These are phyloP conservation scores for Chinchilla lanigera DNA, from an alignment of 2,113 vertebrate genomes.

Conservation along the genomic window DNA sequence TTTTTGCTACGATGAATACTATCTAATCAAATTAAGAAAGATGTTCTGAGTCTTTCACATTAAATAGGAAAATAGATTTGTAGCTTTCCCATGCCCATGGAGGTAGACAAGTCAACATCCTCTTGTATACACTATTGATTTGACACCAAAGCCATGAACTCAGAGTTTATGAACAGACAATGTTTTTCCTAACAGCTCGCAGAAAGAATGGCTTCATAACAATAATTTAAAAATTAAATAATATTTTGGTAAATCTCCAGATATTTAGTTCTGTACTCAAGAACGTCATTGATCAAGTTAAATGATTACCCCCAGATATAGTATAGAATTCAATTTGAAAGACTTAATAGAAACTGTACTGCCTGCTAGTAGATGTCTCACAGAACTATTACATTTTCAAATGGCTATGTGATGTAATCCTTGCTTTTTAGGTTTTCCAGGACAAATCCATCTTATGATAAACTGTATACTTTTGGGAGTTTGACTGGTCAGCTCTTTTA, in stretches of 20 bases:
- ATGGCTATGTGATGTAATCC: background rate
- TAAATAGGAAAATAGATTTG: background rate
- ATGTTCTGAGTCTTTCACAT: background rate
- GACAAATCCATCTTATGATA: background rate
- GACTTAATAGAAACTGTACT: background rate
- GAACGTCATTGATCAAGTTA: background rate
- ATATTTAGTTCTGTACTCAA: background rate
- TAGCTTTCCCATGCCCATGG: background rate
- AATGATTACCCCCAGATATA: background rate
- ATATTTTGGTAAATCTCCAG: background rate
- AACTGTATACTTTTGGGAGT: background rate
- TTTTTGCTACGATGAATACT: background rate
- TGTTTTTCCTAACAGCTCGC: background rate
- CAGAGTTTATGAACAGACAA: background rate
- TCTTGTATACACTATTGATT: background rate
- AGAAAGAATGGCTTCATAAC: background rate
- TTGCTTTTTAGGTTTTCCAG: background rate
- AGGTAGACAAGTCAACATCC: background rate
- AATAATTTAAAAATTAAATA: constrained; percentile 14
- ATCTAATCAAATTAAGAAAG: background rate
- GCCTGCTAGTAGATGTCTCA: background rate
- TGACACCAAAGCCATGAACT: background rate
- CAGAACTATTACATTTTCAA: background rate
- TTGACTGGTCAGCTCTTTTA: background rate
- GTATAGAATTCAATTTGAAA: background rate